Evolutionary conservation across 2,888 invertebrate genomes (phyloP).

Genomic region (Drosophila buzzatii): DNA sequence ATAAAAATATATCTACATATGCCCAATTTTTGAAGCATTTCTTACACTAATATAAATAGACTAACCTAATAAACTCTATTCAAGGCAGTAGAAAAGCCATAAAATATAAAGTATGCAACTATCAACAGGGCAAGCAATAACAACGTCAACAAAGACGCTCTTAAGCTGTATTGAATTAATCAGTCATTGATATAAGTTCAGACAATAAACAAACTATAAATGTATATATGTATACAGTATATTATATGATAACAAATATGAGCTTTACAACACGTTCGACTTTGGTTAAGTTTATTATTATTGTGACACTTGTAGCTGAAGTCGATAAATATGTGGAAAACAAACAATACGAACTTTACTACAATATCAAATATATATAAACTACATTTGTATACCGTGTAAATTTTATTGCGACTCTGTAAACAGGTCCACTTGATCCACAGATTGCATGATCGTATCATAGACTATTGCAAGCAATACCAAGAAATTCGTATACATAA

Average conservation of each 20-base stretch:
- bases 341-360: not conserved
- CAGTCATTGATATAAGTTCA: slow-evolving; percentile 15
- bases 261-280: not conserved
- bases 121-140: slow-evolving; percentile 9
- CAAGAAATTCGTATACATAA: not conserved
- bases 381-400: not conserved
- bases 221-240: not conserved
- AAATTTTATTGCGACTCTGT: not conserved
- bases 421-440: not conserved
- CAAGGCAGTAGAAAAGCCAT: not conserved
- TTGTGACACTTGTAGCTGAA: not conserved
- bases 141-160: slow-evolving; percentile 13
- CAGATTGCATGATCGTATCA: not conserved
- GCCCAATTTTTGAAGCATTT: no score
- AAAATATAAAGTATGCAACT: slow-evolving; percentile 11
- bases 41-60: not conserved
- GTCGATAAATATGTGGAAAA: not conserved
- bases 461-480: not conserved
- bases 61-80: not conserved
- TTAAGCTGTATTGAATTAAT: slow-evolving; percentile 19
- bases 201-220: not conserved
- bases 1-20: not conserved
- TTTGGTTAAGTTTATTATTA: slow-evolving; percentile 1
- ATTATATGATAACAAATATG: not conserved
- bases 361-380: not conserved